Evolutionary conservation across 35 echinoderm and acorn worm species (phyloP), one percentile per base, ranked within the genome.

Genomic region (Acanthaster planci): DNA sequence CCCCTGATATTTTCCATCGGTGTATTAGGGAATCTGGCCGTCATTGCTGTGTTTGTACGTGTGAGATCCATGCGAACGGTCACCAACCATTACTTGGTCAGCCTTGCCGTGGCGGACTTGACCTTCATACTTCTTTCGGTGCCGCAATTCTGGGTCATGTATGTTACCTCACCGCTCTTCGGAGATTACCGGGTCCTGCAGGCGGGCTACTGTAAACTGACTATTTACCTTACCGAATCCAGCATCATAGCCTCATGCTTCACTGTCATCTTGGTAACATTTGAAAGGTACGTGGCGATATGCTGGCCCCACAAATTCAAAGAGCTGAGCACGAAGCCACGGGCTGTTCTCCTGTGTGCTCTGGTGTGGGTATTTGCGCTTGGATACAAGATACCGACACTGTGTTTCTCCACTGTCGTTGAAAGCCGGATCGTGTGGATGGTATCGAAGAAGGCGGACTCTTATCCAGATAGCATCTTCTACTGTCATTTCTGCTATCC

Each of bases 301-400:
- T 97, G 94, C 35, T 90, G 87, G 87, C 94, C 94, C 17, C 94
- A 93, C 56, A 97, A 93, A 77, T 97, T 93, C 80, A 92, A 92
- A 54, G 87, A 89, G 37, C 67, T 97, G 68, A 92, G 94, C 68
- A 97, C 94, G 21, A 81, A 80, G 55, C 90, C 87, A 17, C 81
- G 90, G 38, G 94, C 94, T 16, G 67, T 97, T 7, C 53, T 93
- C 50, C 55, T 93, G 0, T 92, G 90, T 53, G 78, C 57, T 7
- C 75, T 78, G 10, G 86, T 97, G 38, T 97, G 94, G 94, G n/a
- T 93, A 8, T 80, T 93, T 40, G 81, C 92, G 21, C 81, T 79
- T 8, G 55, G 84, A 0, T 94, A 94, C 83, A 94, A 94, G 79
- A 89, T 89, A 22, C 87, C 87, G 12, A 77, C 83, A 23, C 50